Base-by-base conservation (phyloP, 2,113 vertebrate species). In the Bungarus multicinctus region DNA sequence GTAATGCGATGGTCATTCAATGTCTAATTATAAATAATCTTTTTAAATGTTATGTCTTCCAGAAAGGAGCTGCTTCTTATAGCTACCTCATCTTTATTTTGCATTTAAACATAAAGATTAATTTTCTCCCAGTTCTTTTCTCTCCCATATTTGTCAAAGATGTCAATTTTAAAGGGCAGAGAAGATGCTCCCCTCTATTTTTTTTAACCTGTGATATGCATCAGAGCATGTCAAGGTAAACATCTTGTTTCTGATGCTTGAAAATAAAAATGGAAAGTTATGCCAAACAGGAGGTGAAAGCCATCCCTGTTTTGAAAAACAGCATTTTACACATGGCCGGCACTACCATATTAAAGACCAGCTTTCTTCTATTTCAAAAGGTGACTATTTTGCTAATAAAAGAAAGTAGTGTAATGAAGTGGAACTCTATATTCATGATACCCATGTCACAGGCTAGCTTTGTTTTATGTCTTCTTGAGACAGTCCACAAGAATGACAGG, bases 271-370 rank as follows among this genome's bases (percentile, higher is more conserved):
- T 23, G 18, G n/a, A 53, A 50, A 93, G 60, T 27, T 4, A 7
- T 47, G 50, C 85, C 89, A 88, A 45, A 55, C 52, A 91, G 93
- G 93, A 91, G 55, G 85, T 69, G 50, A 74, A 90, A 90, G 60
- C 5, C 39, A 23, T 52, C 52, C 87, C 85, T 47, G 12, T 88
- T 88, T 91, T 55, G 52, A 58, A 91, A 93, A 91, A 52, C 30
- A 27, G 50, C 69, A 64, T 57, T 60, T 74, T 91, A 39, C 57
- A 43, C 53, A 85, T 85, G 43, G n/a, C 54, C 10, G 87, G 91
- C 25, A 39, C 22, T 55, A 23, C 43, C 27, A 23, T 85, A 45
- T 69, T 88, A 64, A 91, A 57, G 25, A 91, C 74, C 50, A 69
- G 58, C 22, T 91, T 88, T 81, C 34, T 88, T 93, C 69, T 87